Conservation (phyloP, 2,888 invertebrate species). For the Anthrax anthrax region DNA sequence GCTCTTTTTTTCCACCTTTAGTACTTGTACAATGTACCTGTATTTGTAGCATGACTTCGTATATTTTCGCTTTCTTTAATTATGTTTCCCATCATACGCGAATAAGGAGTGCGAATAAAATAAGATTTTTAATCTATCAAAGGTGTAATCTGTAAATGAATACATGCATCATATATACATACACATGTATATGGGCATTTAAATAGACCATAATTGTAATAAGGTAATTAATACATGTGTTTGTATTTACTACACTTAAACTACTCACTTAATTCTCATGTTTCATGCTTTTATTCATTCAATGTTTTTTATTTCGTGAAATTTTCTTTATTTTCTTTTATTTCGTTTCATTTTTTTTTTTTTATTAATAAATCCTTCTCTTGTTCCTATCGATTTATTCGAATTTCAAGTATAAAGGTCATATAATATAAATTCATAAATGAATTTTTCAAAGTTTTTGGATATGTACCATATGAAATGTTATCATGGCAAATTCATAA, state of each 20-base stretch:
- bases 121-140: neutral
- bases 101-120: neutral
- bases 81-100: conserved; percentile 5
- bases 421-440: neutral
- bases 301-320: too few relatives aligned
- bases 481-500: neutral
- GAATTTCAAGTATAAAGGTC: neutral
- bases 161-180: neutral
- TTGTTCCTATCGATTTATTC: neutral
- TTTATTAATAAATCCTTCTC: neutral
- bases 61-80: conserved; percentile 1
- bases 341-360: neutral
- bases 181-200: neutral
- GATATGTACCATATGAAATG: neutral
- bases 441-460: neutral
- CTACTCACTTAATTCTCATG: too few relatives aligned
- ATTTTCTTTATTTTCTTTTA: neutral
- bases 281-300: too few relatives aligned
- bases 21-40: too few relatives aligned
- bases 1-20: too few relatives aligned
- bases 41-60: neutral
- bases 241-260: too few relatives aligned
- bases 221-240: too few relatives aligned
- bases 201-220: too few relatives aligned
- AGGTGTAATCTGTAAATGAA: neutral